Evolutionary conservation across 2,797 vertebrate species (phyloP).

Genomic region (Cygnus olor): DNA sequence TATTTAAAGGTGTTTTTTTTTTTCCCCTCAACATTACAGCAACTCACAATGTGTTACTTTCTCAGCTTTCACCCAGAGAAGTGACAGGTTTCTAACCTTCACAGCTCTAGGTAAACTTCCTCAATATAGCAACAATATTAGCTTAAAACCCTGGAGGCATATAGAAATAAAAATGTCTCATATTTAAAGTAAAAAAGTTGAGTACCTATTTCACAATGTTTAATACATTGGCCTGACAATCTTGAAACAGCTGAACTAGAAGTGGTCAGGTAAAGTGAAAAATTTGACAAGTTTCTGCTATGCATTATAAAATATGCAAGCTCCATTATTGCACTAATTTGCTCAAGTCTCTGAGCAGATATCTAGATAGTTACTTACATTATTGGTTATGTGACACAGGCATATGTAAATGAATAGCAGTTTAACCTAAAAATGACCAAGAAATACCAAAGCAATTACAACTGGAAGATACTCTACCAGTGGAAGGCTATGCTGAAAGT

Average conservation of each 20-base stretch:
- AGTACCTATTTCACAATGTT: background rate
- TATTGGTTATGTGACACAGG: background rate
- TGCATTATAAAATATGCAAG: background rate
- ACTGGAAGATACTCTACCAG: background rate
- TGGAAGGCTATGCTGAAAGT: background rate
- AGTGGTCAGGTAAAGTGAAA: background rate
- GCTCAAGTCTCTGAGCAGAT: background rate
- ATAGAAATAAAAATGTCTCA: background rate
- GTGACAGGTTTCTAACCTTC: background rate
- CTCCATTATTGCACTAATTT: background rate
- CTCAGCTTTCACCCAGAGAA: background rate
- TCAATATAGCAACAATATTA: background rate
- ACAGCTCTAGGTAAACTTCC: background rate
- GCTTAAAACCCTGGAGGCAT: background rate
- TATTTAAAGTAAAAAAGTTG: background rate
- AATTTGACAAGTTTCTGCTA: background rate
- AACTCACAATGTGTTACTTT: background rate
- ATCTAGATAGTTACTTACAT: background rate
- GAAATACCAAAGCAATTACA: background rate
- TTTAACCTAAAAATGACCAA: background rate
- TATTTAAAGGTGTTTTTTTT: background rate
- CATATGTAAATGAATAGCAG: background rate
- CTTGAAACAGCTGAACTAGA: background rate
- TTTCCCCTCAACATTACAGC: background rate
- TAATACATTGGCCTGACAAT: background rate